Conservation (phyloP, 2,113 vertebrate genomes). For the Plectropomus leopardus region DNA sequence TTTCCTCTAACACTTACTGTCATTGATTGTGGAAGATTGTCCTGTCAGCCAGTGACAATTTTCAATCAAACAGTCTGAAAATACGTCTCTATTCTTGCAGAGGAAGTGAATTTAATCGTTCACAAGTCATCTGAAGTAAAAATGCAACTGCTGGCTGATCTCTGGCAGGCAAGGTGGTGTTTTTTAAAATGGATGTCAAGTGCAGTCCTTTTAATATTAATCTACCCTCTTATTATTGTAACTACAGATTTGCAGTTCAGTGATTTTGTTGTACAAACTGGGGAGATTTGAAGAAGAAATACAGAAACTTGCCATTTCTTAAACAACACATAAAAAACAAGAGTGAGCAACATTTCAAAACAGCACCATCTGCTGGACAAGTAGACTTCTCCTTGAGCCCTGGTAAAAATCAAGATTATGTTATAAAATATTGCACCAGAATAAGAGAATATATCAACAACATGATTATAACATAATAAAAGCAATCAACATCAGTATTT, state of each 20-base stretch:
- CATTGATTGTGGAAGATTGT: neutral
- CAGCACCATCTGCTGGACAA: conserved; percentile 62
- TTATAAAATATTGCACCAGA: neutral
- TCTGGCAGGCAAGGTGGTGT: neutral
- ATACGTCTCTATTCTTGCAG: neutral
- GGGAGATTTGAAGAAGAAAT: too few species aligned
- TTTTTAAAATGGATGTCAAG: neutral
- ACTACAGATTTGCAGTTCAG: neutral
- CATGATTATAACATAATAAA: too few species aligned
- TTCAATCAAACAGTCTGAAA: neutral
- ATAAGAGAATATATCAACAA: neutral
- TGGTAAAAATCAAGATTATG: neutral
- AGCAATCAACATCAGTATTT: too few species aligned
- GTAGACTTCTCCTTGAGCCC: neutral
- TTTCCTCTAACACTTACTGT: neutral
- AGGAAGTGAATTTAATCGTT: neutral
- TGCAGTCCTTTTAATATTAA: neutral
- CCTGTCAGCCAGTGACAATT: neutral
- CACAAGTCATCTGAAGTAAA: neutral
- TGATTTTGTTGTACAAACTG: neutral
- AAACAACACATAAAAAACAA: conserved; percentile 3
- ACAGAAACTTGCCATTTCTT: too few species aligned
- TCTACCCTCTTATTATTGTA: neutral
- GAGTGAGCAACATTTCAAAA: neutral
- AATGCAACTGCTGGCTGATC: neutral